Percentiles rank a stretch among this genome's conserved stretches.
Evolutionary conservation across 2,797 vertebrate genomes (phyloP).

Genomic region (Gadopsis bispinosus): DNA sequence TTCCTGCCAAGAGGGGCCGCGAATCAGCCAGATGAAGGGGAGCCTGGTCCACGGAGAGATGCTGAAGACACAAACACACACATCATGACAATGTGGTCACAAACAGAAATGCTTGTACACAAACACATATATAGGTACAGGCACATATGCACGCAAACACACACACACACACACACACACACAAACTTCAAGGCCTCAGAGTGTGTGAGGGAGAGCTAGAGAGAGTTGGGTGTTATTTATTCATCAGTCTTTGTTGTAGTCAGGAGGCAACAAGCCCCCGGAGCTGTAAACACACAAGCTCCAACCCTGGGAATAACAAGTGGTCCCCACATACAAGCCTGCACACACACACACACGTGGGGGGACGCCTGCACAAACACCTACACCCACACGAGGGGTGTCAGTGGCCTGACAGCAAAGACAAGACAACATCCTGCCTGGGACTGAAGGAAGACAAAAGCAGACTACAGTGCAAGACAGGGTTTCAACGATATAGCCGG

Average conservation of each 20-base stretch:
- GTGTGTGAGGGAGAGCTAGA: constrained; percentile 64
- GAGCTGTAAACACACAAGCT: constrained; percentile 87
- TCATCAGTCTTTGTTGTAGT: constrained; percentile 85
- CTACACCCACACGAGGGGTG: constrained; percentile 40
- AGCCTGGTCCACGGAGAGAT: constrained; percentile 78
- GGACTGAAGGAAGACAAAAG: constrained; percentile 68
- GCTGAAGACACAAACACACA: constrained; percentile 65
- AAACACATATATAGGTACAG: constrained; percentile 4
- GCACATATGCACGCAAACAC: constrained; percentile 18
- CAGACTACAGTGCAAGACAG: constrained; percentile 40
- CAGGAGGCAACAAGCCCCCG: constrained; percentile 85
- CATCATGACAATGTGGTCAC: constrained; percentile 57
- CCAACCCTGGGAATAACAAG: constrained; percentile 84
- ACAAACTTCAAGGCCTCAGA: constrained; percentile 76
- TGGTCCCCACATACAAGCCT: constrained; percentile 75
- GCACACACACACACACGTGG: constrained; percentile 18
- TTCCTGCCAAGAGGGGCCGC: constrained; percentile 80
- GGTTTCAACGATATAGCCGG: constrained; percentile 45
- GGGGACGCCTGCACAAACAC: constrained; percentile 65
- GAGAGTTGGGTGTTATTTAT: constrained; percentile 87
- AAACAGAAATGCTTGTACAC: constrained; percentile 63
- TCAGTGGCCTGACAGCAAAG: constrained; percentile 70
- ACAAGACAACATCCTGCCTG: constrained; percentile 71
- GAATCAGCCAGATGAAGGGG: constrained; percentile 79
- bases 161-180: constrained; percentile 32